phyloP scores from a whole-genome alignment of 1,140 invertebrate species.

The Glomeris maerens region DNA sequence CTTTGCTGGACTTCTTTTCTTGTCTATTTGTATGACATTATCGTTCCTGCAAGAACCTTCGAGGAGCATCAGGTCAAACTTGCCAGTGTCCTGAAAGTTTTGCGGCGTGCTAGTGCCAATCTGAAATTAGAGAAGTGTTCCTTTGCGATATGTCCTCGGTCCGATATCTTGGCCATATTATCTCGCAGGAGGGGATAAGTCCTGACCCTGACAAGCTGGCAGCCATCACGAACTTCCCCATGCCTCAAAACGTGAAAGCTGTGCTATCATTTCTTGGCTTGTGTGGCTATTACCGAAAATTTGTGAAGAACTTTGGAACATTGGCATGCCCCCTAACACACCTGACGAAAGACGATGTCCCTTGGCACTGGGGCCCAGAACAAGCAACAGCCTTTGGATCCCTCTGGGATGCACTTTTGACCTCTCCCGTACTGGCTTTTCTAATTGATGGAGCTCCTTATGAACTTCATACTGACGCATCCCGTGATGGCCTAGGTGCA shows the following conservation, averaged over 20 bases:
- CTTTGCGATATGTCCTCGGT: slow-evolving; percentile 1
- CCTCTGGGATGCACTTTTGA: too few relatives aligned
- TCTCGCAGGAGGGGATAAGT: neutral
- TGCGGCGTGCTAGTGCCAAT: neutral
- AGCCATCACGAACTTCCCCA: slow-evolving; percentile 9
- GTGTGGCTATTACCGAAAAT: slow-evolving; percentile 27
- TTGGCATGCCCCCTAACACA: slow-evolving; percentile 16
- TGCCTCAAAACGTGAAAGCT: slow-evolving; percentile 14
- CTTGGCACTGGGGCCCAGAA: too few relatives aligned
- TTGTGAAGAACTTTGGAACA: slow-evolving; percentile 21
- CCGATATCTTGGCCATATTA: slow-evolving; percentile 11
- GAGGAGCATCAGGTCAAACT: slow-evolving; percentile 6
- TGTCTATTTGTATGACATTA: slow-evolving; percentile 10
- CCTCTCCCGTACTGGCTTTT: too few relatives aligned
- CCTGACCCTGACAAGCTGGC: slow-evolving; percentile 8
- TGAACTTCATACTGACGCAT: too few relatives aligned
- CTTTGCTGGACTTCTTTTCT: neutral
- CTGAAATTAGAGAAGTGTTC: slow-evolving; percentile 11
- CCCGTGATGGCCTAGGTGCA: too few relatives aligned
- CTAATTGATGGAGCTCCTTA: too few relatives aligned
- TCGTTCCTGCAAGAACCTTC: slow-evolving; percentile 3
- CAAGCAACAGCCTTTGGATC: too few relatives aligned
- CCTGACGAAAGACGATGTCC: slow-evolving; percentile 1
- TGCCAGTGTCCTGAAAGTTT: neutral
- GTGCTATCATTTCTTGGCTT: slow-evolving; percentile 25